phyloP scores from a whole-genome alignment of 2,113 vertebrate genomes.

The Phyllopteryx taeniolatus region DNA sequence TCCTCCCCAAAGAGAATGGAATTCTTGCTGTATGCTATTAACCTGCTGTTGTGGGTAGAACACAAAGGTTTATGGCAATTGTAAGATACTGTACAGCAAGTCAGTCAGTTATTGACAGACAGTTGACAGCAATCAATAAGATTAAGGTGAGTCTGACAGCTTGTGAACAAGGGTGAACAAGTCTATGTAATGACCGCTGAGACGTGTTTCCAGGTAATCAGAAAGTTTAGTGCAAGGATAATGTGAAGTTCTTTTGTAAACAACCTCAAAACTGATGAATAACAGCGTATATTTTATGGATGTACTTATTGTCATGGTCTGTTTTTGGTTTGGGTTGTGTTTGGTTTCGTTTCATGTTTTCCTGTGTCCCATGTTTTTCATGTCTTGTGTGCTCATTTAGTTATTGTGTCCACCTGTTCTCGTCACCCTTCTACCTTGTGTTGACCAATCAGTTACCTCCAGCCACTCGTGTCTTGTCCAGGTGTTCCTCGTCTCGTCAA shows the following conservation, averaged over 20 bases:
- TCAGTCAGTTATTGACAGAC: neutral
- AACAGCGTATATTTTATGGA: neutral
- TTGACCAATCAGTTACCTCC: too few relatives aligned
- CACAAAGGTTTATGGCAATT: too few relatives aligned
- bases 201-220: neutral
- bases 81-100: neutral
- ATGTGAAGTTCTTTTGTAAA: neutral
- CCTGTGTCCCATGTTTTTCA: too few relatives aligned
- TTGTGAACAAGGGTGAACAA: neutral
- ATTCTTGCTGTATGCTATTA: neutral
- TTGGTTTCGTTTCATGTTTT: too few relatives aligned
- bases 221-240: neutral
- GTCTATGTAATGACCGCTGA: neutral
- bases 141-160: neutral
- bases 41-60: too few relatives aligned
- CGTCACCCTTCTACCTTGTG: too few relatives aligned
- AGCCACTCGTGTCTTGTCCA: too few relatives aligned
- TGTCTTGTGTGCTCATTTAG: too few relatives aligned
- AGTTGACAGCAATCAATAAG: neutral
- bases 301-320: too few relatives aligned
- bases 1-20: neutral
- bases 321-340: too few relatives aligned
- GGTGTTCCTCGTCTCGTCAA: too few relatives aligned
- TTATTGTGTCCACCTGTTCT: too few relatives aligned
- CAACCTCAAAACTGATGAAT: neutral